Percentiles rank a stretch among this genome's conserved stretches.
phyloP scores from a whole-genome alignment of 2,797 vertebrate genomes.

The Spatula versicolor region DNA sequence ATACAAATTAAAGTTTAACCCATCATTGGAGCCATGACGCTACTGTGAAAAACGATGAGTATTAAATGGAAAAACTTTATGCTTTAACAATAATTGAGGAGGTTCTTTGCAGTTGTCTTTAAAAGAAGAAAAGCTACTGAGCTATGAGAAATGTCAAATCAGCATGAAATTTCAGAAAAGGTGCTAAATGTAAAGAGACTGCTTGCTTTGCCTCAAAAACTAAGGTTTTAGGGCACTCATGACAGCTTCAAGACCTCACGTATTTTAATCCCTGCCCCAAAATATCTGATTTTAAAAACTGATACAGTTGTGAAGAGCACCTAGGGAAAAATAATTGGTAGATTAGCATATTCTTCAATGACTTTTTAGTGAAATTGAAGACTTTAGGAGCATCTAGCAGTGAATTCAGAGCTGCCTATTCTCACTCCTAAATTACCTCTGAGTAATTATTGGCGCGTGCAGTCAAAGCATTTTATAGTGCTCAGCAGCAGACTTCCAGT shows the following conservation, averaged over 20 bases:
- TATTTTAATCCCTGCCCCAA: neutral
- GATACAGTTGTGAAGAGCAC: neutral
- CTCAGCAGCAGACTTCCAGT: neutral
- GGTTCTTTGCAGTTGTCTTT: neutral
- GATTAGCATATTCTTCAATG: neutral
- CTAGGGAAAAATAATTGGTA: neutral
- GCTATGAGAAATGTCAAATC: neutral
- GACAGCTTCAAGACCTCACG: neutral
- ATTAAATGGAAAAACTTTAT: neutral
- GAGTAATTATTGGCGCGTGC: neutral
- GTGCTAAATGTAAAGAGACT: neutral
- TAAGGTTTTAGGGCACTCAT: neutral
- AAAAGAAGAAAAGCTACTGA: neutral
- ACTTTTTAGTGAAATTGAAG: neutral
- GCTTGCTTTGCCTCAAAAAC: neutral
- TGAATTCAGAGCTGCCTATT: neutral
- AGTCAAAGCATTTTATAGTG: neutral
- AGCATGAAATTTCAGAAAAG: neutral
- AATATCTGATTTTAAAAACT: neutral
- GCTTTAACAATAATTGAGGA: neutral
- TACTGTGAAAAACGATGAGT: accelerated
- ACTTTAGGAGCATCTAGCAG: neutral
- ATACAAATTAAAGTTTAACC: neutral
- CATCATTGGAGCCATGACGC: neutral
- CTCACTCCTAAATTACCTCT: neutral